Evolutionary conservation across 2,888 invertebrate species (phyloP), one percentile per base, ranked within the genome.

Genomic region (Nysson spinosus): DNA sequence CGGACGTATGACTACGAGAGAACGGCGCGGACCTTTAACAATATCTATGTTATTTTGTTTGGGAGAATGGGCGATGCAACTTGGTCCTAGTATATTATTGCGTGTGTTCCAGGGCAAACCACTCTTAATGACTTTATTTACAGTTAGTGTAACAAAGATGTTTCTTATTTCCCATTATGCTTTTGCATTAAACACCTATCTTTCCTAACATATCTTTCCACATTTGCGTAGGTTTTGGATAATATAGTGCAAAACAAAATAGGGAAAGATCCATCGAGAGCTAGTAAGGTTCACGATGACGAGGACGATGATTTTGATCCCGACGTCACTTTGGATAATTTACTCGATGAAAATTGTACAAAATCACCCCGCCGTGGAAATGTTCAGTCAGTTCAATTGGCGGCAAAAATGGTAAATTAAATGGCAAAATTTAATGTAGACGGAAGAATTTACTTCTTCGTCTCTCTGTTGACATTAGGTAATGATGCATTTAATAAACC

Each of bases 11-110:
- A 88, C 89, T 73, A 87, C 88, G 43, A 83, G 86, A 16, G 85
- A 87, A 54, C 85, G 86, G 47, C 84, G 84, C 16, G 82, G 82
- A 35, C 91, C 95, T 57, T 87, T 96, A 52, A 91, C 94, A 9
- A 93, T 94, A 22, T 94, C 96, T 0, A 89, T 97, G 75, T 90
- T 98, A 79, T 91, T 97, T 54, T 96, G 96, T 83, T 89, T 98
- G 63, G 96, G 96, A 0, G 97, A 98, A 88, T 97, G 97, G 93
- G 96, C 96, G 52, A 96, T 98, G 91, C 91, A 93, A 42, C 91
- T 97, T 75, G 94, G 94, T 0, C 91, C 92, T 0, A 81, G 87
- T n/a, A 88, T 91, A 44, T 88, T 94, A 70, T 86, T 93, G 83
- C 88, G 90, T 30, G 88, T 90, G 56, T 89, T 88, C 19, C 90